These are phyloP conservation scores for Tetramorium bicarinatum DNA, from an alignment of 2,888 invertebrate species.

Conservation along the genomic window DNA sequence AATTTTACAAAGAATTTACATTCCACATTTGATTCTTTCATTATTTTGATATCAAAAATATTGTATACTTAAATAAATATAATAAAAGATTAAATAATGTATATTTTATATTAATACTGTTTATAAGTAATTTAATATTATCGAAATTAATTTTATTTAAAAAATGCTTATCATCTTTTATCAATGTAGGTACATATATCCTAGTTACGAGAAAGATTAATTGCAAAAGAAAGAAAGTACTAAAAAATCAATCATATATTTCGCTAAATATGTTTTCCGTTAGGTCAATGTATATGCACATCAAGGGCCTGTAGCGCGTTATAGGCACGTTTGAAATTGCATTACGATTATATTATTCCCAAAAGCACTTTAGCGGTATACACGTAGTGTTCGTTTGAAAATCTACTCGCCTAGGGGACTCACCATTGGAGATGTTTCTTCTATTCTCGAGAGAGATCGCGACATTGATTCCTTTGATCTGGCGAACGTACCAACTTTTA, in stretches of 20 bases:
- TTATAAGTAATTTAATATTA: background rate
- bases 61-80: background rate
- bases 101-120: background rate
- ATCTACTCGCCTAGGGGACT: constrained; percentile 67
- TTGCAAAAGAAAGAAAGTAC: background rate
- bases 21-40: background rate
- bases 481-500: constrained; percentile 66
- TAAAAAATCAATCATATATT: background rate
- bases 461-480: constrained; percentile 73
- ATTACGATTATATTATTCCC: constrained; percentile 51
- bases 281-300: background rate
- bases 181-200: background rate
- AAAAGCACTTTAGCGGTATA: constrained; percentile 57
- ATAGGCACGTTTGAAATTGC: constrained; percentile 22
- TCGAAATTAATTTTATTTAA: background rate
- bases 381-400: constrained; percentile 57
- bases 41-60: background rate
- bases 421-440: constrained; percentile 62
- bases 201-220: background rate
- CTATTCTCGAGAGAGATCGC: constrained; percentile 64
- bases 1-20: background rate
- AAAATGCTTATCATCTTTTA: background rate
- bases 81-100: background rate
- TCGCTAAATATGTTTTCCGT: background rate
- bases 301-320: background rate